Conservation (phyloP, 2,113 vertebrate genomes). For the Scomber japonicus region DNA sequence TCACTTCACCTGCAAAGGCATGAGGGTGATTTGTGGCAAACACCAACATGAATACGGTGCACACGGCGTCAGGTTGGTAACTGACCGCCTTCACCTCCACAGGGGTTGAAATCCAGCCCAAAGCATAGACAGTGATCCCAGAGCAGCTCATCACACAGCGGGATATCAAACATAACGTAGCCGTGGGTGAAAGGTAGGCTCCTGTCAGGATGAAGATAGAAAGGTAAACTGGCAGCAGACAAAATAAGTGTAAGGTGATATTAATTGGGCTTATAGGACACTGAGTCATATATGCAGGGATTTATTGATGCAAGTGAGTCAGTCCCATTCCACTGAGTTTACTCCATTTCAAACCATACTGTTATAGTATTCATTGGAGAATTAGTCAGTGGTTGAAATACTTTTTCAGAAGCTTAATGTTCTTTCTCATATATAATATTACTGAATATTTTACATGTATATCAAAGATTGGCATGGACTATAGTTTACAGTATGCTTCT, state of each 20-base stretch:
- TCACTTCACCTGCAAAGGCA: slow-evolving; percentile 74
- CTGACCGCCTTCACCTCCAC: slow-evolving; percentile 46
- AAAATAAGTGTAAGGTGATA: slow-evolving; percentile 5
- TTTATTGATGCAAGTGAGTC: background rate
- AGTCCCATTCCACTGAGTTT: background rate
- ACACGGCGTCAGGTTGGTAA: slow-evolving; percentile 36
- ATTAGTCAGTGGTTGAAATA: no score
- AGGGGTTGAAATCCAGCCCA: slow-evolving; percentile 32
- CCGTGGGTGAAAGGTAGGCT: slow-evolving; percentile 13
- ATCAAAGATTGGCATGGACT: no score
- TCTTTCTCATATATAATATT: no score
- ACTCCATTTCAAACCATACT: no score
- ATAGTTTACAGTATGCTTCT: no score
- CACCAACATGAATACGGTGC: slow-evolving; percentile 29
- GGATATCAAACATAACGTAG: background rate
- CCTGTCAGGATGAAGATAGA: slow-evolving; percentile 17
- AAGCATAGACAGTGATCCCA: slow-evolving; percentile 32
- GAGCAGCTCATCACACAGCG: slow-evolving; percentile 12
- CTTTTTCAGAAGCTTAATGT: no score
- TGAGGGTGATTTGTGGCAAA: slow-evolving; percentile 48
- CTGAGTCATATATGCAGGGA: background rate
- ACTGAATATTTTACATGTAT: no score
- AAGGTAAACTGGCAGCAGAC: slow-evolving; percentile 35
- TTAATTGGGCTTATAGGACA: background rate
- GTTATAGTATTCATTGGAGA: no score